A percentile compares a stretch with the other conserved stretches of the same genome.
Evolutionary conservation across 2,888 invertebrate genomes (phyloP).

Genomic region (Lithophane socia): DNA sequence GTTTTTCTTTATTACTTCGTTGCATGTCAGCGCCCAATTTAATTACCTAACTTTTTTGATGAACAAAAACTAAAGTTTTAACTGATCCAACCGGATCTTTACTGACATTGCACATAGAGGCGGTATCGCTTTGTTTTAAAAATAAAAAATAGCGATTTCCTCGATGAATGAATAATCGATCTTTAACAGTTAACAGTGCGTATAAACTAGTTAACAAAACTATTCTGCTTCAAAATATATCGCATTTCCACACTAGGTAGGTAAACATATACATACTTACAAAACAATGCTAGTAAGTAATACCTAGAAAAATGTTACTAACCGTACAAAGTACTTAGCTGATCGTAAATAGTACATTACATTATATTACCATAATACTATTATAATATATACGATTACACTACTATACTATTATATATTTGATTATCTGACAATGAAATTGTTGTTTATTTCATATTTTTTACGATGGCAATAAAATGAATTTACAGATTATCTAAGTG

Average conservation of each 20-base stretch:
- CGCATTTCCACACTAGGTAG: slow-evolving; percentile 40
- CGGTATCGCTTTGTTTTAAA: slow-evolving; percentile 17
- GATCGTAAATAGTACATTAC: neutral
- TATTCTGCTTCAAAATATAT: slow-evolving; percentile 32
- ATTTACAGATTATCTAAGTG: neutral
- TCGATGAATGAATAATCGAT: slow-evolving; percentile 59
- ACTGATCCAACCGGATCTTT: slow-evolving; percentile 40
- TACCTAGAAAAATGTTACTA: slow-evolving; percentile 20
- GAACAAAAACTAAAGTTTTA: slow-evolving; percentile 7
- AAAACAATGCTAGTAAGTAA: slow-evolving; percentile 34
- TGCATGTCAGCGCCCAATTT: slow-evolving; percentile 30
- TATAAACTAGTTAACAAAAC: slow-evolving; percentile 55
- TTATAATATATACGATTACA: too few species aligned
- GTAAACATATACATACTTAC: neutral
- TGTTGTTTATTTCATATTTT: neutral
- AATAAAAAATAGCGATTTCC: slow-evolving; percentile 53
- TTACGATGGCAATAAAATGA: neutral
- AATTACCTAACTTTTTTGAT: slow-evolving; percentile 19
- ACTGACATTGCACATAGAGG: slow-evolving; percentile 21
- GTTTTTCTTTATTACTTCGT: neutral
- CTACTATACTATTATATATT: neutral
- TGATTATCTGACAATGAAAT: neutral
- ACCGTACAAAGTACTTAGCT: neutral
- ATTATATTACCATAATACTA: neutral
- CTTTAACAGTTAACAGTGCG: slow-evolving; percentile 74